phyloP scores from a whole-genome alignment of 2,888 invertebrate genomes.

The Ctenicera cuprea region DNA sequence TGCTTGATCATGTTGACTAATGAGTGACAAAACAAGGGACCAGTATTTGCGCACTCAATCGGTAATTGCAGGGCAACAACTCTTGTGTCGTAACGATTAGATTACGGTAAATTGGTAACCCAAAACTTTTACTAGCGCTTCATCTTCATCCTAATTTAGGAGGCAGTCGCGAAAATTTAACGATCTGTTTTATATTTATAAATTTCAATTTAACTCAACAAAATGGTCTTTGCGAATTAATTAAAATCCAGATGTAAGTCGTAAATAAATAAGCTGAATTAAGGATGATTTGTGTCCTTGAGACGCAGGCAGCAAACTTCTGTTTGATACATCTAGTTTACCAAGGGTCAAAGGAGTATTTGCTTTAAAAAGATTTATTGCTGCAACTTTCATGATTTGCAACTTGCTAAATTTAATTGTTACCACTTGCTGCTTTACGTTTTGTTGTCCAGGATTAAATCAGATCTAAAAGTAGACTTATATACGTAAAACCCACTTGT shows the following conservation, averaged over 20 bases:
- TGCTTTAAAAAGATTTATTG: conserved; percentile 3
- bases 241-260: background rate
- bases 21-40: conserved; percentile 21
- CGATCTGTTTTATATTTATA: conserved; percentile 2
- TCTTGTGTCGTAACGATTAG: background rate
- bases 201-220: background rate
- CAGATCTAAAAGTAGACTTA: conserved; percentile 21
- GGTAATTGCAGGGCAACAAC: conserved; percentile 4
- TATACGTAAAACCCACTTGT: background rate
- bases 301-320: background rate
- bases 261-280: conserved; percentile 19
- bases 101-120: conserved; percentile 19
- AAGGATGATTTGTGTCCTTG: conserved; percentile 25
- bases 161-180: background rate
- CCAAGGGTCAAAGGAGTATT: background rate
- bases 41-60: conserved; percentile 16
- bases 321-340: background rate
- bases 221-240: conserved; percentile 6
- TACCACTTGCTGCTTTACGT: conserved; percentile 3
- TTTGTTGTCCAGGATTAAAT: conserved; percentile 6
- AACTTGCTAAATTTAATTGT: conserved; percentile 27
- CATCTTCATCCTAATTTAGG: background rate
- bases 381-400: conserved; percentile 8
- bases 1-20: conserved; percentile 31
- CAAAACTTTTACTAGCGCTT: conserved; percentile 5